These are phyloP conservation scores for Pungitius pungitius DNA, from an alignment of 2,113 vertebrate genomes.

Conservation along the genomic window DNA sequence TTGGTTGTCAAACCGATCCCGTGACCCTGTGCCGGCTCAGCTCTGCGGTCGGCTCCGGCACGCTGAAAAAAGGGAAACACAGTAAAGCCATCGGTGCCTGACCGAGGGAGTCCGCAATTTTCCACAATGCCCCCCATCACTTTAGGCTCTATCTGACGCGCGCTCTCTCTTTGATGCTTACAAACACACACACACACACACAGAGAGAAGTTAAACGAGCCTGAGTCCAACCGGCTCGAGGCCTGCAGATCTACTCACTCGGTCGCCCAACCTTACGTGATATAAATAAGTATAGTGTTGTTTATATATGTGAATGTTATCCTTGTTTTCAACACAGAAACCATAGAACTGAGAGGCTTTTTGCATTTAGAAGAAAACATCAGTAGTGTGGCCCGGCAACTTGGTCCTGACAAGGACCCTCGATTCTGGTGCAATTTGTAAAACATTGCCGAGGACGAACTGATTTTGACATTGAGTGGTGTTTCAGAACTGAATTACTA, in stretches of 20 bases:
- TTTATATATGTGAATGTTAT: no score
- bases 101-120: background rate
- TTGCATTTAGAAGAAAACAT: background rate
- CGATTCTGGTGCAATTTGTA: background rate
- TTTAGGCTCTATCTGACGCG: background rate
- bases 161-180: background rate
- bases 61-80: background rate
- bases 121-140: background rate
- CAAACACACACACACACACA: background rate
- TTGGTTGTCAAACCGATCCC: background rate
- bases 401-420: background rate
- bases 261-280: background rate
- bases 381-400: background rate
- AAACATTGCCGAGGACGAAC: constrained; percentile 13
- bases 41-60: background rate
- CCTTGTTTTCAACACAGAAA: background rate
- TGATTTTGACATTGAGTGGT: constrained; percentile 33
- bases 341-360: background rate
- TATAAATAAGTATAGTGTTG: background rate
- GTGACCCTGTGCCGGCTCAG: background rate
- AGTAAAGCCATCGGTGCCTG: background rate
- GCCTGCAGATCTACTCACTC: background rate
- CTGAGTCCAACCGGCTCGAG: background rate
- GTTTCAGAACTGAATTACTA: constrained; percentile 37
- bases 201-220: background rate